Percentiles rank a stretch among this genome's conserved stretches.
These are phyloP conservation scores for Mesorhabditis belari DNA, from an alignment of 2,888 invertebrate genomes.

Conservation along the genomic window DNA sequence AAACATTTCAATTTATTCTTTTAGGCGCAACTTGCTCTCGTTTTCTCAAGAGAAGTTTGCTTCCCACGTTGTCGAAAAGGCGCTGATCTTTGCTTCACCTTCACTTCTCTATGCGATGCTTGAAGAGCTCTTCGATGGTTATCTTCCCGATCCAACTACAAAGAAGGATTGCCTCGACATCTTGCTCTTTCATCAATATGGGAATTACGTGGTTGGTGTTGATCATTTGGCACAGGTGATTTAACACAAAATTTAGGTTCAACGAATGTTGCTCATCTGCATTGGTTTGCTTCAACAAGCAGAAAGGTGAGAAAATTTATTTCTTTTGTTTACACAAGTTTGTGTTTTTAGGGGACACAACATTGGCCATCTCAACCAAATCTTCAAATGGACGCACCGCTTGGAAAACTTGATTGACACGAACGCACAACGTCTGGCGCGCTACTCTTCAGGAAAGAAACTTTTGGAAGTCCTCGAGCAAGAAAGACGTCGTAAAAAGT, in stretches of 20 bases:
- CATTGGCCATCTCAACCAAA: too few species aligned
- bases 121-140: constrained; percentile 38
- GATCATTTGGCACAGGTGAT: too few species aligned
- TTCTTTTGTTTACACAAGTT: too few species aligned
- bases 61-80: constrained; percentile 44
- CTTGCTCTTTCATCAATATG: constrained; percentile 36
- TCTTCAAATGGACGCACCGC: neutral
- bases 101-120: constrained; percentile 23
- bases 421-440: neutral
- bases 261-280: too few species aligned
- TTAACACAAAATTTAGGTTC: too few species aligned
- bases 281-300: too few species aligned
- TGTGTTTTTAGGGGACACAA: too few species aligned
- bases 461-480: neutral
- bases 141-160: constrained; percentile 16
- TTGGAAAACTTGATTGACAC: neutral
- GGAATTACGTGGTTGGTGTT: constrained; percentile 42
- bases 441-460: neutral
- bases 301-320: too few species aligned
- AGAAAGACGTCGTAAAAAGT: too few species aligned
- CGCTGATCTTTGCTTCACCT: constrained; percentile 25
- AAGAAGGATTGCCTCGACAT: constrained; percentile 9
- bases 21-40: constrained; percentile 27
- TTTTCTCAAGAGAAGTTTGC: constrained; percentile 44
- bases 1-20: constrained; percentile 2